Evolutionary conservation across 1,140 invertebrate species (phyloP).

Genomic region (Medauroidea extradentata): DNA sequence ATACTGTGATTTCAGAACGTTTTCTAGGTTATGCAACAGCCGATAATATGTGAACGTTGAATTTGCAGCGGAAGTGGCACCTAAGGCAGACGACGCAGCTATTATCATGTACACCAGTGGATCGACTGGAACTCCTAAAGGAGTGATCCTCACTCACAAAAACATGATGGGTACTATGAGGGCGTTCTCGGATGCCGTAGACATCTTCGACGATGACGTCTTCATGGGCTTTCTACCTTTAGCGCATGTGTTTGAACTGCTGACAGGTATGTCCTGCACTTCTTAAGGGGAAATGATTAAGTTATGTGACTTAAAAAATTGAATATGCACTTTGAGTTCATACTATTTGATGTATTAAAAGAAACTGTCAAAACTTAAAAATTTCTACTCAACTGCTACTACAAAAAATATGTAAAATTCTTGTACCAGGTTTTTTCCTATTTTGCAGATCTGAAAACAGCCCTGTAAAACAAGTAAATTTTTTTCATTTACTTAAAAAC

Average conservation of each 20-base stretch:
- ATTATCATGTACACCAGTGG: slow-evolving; percentile 97
- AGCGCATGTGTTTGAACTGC: slow-evolving; percentile 95
- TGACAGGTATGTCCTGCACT: slow-evolving; percentile 52
- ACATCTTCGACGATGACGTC: slow-evolving; percentile 66
- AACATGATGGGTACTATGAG: slow-evolving; percentile 88
- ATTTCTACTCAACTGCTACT: background rate
- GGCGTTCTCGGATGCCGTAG: slow-evolving; percentile 77
- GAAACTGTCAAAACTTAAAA: background rate
- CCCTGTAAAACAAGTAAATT: background rate
- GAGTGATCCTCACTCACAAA: slow-evolving; percentile 78
- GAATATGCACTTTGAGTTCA: background rate
- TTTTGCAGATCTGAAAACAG: background rate
- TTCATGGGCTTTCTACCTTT: slow-evolving; percentile 94
- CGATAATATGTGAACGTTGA: background rate
- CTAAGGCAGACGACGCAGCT: slow-evolving; percentile 70
- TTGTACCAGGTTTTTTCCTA: background rate
- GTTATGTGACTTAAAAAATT: no score
- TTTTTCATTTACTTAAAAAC: background rate
- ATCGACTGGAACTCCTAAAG: slow-evolving; percentile 88
- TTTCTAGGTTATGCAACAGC: no score
- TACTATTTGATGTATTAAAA: background rate
- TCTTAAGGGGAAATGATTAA: no score
- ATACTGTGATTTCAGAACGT: no score
- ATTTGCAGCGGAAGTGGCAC: slow-evolving; percentile 46
- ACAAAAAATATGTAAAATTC: background rate